Percentiles rank a stretch among this genome's conserved stretches.
Conservation (phyloP, 2,113 vertebrate genomes). For the human (Homo sapiens) region GRCh38 chr2:206866001-206866500, state of each 20-base stretch:
- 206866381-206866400: constrained; percentile 62
- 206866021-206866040: background rate
- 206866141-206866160: background rate
- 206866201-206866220: constrained; percentile 23
- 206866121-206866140: background rate
- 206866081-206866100: background rate
- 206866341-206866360: background rate
- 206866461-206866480: constrained; percentile 47
- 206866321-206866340: constrained; percentile 7
- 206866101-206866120: background rate
- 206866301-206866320: constrained; percentile 35
- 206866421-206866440: constrained; percentile 46
- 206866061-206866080: background rate
- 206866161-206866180: constrained; percentile 49
- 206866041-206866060: background rate
- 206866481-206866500: constrained; percentile 34
- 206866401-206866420: constrained; percentile 49
- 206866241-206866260: background rate
- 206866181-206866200: constrained; percentile 2
- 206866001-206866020: background rate
- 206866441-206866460: constrained; percentile 53
- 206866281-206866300: background rate
- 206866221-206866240: constrained; percentile 16
- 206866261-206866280: constrained; percentile 30
- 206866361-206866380: constrained; percentile 22